Percentiles rank a stretch among this genome's conserved stretches.
Evolutionary conservation across 1,140 invertebrate species (phyloP).

Genomic region (Octopus sinensis): DNA sequence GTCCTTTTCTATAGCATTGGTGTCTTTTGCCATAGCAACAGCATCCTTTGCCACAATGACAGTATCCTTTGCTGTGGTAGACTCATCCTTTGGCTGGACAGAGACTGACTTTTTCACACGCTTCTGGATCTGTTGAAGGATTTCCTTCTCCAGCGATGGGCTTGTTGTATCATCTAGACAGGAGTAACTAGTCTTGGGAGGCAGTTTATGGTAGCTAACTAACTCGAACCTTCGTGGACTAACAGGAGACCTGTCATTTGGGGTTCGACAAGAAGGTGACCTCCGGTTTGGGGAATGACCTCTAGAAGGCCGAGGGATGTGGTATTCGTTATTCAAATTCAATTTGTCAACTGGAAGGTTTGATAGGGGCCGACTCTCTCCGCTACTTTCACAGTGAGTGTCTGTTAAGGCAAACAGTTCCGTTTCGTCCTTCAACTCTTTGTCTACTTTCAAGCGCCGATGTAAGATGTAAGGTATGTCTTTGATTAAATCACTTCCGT

Average conservation of each 20-base stretch:
- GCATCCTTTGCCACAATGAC: background rate
- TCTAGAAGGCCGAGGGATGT: slow-evolving; percentile 1
- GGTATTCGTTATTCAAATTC: background rate
- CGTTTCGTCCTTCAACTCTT: slow-evolving; percentile 34
- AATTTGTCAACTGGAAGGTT: background rate
- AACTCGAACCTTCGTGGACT: slow-evolving; percentile 50
- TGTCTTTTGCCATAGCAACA: background rate
- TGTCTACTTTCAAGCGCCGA: slow-evolving; percentile 41
- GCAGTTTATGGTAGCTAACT: slow-evolving; percentile 54
- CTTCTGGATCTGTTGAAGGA: slow-evolving; percentile 36
- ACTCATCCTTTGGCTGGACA: background rate
- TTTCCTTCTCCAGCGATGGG: slow-evolving; percentile 49
- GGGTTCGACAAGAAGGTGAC: slow-evolving; percentile 35
- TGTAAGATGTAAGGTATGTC: slow-evolving; percentile 59
- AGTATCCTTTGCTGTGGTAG: background rate
- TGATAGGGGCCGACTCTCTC: background rate
- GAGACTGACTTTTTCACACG: background rate
- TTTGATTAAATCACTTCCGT: slow-evolving; percentile 50
- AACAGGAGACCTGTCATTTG: slow-evolving; percentile 35
- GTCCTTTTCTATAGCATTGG: too few species aligned
- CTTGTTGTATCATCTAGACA: slow-evolving; percentile 59
- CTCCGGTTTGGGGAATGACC: slow-evolving; percentile 17
- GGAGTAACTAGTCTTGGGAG: slow-evolving; percentile 57
- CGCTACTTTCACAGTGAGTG: background rate
- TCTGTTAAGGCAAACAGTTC: slow-evolving; percentile 26